Evolutionary conservation across 2,888 invertebrate genomes (phyloP).

Genomic region (Eugnorisma glareosa): DNA sequence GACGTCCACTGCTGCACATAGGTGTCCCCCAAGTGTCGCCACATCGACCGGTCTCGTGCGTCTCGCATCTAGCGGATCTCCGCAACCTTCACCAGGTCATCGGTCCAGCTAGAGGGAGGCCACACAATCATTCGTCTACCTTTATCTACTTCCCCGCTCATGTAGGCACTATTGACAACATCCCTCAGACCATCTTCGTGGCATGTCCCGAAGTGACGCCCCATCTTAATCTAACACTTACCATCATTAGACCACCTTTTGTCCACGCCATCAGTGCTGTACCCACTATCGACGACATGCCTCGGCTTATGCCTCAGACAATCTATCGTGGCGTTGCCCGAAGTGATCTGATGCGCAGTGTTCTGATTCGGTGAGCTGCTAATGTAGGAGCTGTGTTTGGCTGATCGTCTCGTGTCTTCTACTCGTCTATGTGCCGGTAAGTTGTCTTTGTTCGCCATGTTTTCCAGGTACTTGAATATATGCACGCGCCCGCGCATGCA

Average conservation of each 20-base stretch:
- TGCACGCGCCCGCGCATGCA: constrained; percentile 98
- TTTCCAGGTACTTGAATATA: constrained; percentile 98
- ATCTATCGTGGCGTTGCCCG: constrained; percentile 88
- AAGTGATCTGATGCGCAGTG: constrained; percentile 81
- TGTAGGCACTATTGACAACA: constrained; percentile 96
- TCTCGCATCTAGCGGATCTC: too few species aligned
- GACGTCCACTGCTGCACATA: too few species aligned
- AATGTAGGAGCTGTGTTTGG: constrained; percentile 86
- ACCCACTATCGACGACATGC: constrained; percentile 97
- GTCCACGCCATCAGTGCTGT: constrained; percentile 96
- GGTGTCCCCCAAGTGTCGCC: too few species aligned
- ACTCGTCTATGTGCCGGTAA: constrained; percentile 87
- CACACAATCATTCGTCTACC: not conserved
- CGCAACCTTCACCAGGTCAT: too few species aligned
- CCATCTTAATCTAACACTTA: constrained; percentile 74
- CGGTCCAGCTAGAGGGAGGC: too few species aligned
- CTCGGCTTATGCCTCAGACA: constrained; percentile 88
- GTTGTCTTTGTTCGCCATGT: constrained; percentile 94
- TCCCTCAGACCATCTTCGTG: constrained; percentile 89
- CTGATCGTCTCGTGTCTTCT: constrained; percentile 87
- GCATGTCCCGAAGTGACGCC: constrained; percentile 81
- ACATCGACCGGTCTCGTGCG: too few species aligned
- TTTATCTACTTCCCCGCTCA: constrained; percentile 88
- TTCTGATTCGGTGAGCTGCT: constrained; percentile 79
- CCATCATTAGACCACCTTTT: constrained; percentile 96